Base-by-base conservation (phyloP, 35 echinoderm and acorn worm genomes). In the Apostichopus japonicus region DNA sequence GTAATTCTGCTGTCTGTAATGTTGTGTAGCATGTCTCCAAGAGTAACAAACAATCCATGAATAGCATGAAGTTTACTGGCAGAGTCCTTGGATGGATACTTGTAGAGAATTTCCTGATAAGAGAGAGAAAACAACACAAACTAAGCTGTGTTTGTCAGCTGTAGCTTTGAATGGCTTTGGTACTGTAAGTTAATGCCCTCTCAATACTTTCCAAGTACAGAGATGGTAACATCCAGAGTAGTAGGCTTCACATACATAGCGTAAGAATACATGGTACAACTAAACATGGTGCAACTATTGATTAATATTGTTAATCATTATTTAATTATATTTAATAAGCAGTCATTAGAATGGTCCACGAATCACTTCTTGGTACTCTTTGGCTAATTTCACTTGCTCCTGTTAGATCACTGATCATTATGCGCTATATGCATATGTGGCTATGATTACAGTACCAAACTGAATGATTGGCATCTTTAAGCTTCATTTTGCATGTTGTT, bases 11-110 rank as follows among this genome's bases (percentile, higher is more conserved):
- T 98, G 10, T 93, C 90, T 25, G 96, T 98, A 24, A 98, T 92
- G 56, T 98, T 98, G 55, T 92, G 90, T 23, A 98, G 92, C 96
- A 98, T 98, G 79, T 98, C 96, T 5, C 96, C 92, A 22, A 98
- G 92, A 8, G 96, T 98, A 7, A 98, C 93, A 88, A 94, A 98
- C 24, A 98, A 55, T 77, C 96, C 96, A n/a, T 95, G 92, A 65
- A 98, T 95, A 19, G 77, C 63, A 71, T 83, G 87, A n/a, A 98
- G 70, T 55, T 98, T 98, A 54, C 89, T 76, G 23, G 96, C 80
- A 6, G 94, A 92, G 53, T 53, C 72, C 6, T 91, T 92, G 63
- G 83, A 77, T 17, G 96, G 96, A 77, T 95, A 98, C 78, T 90
- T 54, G 78, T 94, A 98, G 17, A 98, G 53, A 52, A 98, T 91